A percentile compares a stretch with the other conserved stretches of the same genome.
These are phyloP conservation scores for Ophiodon elongatus DNA, from an alignment of 2,113 vertebrate genomes.

Conservation along the genomic window DNA sequence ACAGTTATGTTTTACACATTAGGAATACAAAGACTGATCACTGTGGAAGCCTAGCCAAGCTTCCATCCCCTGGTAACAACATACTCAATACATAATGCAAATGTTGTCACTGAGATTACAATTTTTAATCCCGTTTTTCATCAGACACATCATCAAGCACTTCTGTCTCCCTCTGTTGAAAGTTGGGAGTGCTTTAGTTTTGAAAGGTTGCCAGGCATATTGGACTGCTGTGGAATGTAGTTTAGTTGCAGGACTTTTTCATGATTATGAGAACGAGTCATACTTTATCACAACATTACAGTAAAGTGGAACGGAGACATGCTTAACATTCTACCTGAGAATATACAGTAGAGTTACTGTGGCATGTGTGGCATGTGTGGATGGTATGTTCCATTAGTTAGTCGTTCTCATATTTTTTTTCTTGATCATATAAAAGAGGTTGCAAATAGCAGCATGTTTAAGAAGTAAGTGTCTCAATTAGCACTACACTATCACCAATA, in stretches of 20 bases:
- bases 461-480: slow-evolving; percentile 2
- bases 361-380: neutral
- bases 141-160: slow-evolving; percentile 16
- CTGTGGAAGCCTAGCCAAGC: neutral
- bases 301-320: neutral
- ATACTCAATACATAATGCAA: slow-evolving; percentile 26
- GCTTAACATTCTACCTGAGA: neutral
- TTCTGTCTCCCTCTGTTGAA: slow-evolving; percentile 8
- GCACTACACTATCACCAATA: slow-evolving; percentile 23
- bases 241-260: neutral
- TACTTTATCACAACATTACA: neutral
- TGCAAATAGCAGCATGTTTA: neutral
- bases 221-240: neutral
- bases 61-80: neutral
- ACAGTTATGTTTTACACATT: slow-evolving; percentile 27
- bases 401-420: neutral
- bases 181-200: slow-evolving; percentile 1
- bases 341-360: neutral
- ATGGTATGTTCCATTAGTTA: neutral
- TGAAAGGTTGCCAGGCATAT: neutral
- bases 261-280: neutral
- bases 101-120: slow-evolving; percentile 17
- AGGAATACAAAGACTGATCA: slow-evolving; percentile 9
- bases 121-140: slow-evolving; percentile 30
- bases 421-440: neutral